Conservation (phyloP, 1,140 invertebrate genomes). For the Aphaenogaster ashmeadi region DNA sequence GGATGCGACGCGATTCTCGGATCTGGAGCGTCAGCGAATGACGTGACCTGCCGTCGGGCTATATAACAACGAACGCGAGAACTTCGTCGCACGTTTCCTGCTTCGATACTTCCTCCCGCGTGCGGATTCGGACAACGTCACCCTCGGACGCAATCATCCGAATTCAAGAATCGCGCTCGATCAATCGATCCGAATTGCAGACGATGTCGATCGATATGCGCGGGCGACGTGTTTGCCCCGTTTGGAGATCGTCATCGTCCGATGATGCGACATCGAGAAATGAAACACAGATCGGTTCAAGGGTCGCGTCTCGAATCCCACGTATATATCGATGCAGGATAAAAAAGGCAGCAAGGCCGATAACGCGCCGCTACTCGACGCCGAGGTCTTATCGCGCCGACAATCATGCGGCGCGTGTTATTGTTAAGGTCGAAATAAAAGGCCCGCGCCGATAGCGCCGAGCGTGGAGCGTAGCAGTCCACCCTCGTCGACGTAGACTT, state of each 20-base stretch:
- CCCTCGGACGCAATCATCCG: too few species aligned
- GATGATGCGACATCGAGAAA: background rate
- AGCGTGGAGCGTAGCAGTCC: background rate
- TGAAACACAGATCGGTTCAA: slow-evolving; percentile 11
- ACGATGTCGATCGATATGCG: background rate
- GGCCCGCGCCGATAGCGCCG: background rate
- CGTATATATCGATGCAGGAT: slow-evolving; percentile 21
- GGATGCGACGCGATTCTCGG: slow-evolving; percentile 27
- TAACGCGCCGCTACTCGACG: background rate
- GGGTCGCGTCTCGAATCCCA: background rate
- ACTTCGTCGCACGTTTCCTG: background rate
- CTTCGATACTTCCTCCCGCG: background rate
- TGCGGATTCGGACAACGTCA: background rate
- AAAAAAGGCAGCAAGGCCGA: slow-evolving; percentile 28
- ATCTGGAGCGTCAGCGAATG: slow-evolving; percentile 23
- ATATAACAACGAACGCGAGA: background rate
- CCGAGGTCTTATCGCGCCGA: background rate
- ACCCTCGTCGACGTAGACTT: background rate
- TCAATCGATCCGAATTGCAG: too few species aligned
- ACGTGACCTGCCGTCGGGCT: slow-evolving; percentile 1
- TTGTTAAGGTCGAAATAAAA: slow-evolving; percentile 36
- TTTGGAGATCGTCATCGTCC: background rate
- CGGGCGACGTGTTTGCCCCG: background rate
- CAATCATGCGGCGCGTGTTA: slow-evolving; percentile 10
- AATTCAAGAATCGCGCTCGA: background rate